phyloP scores from a whole-genome alignment of 92 coral and sea anemone genomes.

The Zoanthus gigantus region DNA sequence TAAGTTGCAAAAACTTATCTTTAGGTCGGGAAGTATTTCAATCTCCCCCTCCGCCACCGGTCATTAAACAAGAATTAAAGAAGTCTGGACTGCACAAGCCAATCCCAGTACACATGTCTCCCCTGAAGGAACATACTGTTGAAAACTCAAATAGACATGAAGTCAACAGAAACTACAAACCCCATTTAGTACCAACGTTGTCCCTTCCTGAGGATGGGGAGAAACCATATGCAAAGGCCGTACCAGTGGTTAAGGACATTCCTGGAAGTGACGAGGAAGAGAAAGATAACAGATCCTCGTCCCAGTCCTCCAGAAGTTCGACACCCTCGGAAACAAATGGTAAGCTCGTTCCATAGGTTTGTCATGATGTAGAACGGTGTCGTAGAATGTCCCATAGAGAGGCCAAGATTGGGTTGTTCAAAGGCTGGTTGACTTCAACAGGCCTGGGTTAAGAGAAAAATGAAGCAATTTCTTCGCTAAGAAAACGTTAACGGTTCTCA shows the following conservation, averaged over 20 bases:
- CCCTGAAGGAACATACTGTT: constrained; percentile 55
- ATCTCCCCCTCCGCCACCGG: constrained; percentile 79
- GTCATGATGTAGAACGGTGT: too few relatives aligned
- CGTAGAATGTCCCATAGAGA: too few relatives aligned
- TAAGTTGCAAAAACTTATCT: not conserved
- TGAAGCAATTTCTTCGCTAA: too few relatives aligned
- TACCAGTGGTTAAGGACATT: not conserved
- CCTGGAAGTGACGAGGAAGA: constrained; percentile 50
- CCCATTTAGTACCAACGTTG: constrained; percentile 15
- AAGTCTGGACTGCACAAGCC: constrained; percentile 72
- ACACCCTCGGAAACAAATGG: constrained; percentile 41
- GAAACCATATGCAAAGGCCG: not conserved
- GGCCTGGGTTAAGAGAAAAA: too few relatives aligned
- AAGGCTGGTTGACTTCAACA: too few relatives aligned
- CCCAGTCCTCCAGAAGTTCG: constrained; percentile 31
- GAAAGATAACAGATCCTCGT: not conserved
- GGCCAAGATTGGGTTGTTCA: too few relatives aligned
- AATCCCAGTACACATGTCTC: constrained; percentile 91
- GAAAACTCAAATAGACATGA: constrained; percentile 59
- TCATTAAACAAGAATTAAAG: constrained; percentile 64
- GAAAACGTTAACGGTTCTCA: too few relatives aligned
- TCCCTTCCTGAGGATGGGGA: not conserved
- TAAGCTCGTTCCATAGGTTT: not conserved
- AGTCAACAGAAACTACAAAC: constrained; percentile 66
- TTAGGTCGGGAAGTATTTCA: constrained; percentile 31